A percentile compares a stretch with the other conserved stretches of the same genome.
Evolutionary conservation across 1,140 invertebrate species (phyloP).

Genomic region (Orchesella cincta): DNA sequence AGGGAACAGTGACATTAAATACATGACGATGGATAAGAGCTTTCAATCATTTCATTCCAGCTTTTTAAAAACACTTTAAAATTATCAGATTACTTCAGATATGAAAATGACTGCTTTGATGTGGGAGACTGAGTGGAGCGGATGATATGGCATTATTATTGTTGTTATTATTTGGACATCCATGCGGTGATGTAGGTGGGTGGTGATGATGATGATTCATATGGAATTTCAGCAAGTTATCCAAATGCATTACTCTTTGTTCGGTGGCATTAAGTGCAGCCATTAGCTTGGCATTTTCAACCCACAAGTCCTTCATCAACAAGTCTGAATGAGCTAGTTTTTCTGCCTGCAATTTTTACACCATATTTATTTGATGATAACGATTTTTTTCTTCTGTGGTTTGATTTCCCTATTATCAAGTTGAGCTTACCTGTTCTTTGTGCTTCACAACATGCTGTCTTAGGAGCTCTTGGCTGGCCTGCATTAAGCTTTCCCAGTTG

Average conservation of each 20-base stretch:
- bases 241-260: slow-evolving; percentile 53
- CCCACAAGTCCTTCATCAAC: slow-evolving; percentile 73
- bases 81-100: neutral
- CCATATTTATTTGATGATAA: neutral
- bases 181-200: neutral
- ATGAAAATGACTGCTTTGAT: slow-evolving; percentile 22
- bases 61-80: no score
- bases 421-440: slow-evolving; percentile 59
- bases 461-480: slow-evolving; percentile 64
- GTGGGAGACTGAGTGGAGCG: slow-evolving; percentile 10
- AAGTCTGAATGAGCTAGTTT: slow-evolving; percentile 71
- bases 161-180: slow-evolving; percentile 16
- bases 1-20: no score
- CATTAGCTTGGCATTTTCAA: slow-evolving; percentile 75
- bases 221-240: slow-evolving; percentile 43
- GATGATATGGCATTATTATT: slow-evolving; percentile 1
- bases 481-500: slow-evolving; percentile 63
- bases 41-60: no score
- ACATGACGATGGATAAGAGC: no score
- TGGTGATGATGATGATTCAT: slow-evolving; percentile 24
- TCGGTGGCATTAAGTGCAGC: slow-evolving; percentile 66
- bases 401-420: neutral
- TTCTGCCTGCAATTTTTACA: slow-evolving; percentile 56
- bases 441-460: slow-evolving; percentile 65
- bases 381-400: neutral